A percentile compares a stretch with the other conserved stretches of the same genome.
phyloP scores from a whole-genome alignment of 2,888 invertebrate genomes.

The Dastarcus helophoroides region DNA sequence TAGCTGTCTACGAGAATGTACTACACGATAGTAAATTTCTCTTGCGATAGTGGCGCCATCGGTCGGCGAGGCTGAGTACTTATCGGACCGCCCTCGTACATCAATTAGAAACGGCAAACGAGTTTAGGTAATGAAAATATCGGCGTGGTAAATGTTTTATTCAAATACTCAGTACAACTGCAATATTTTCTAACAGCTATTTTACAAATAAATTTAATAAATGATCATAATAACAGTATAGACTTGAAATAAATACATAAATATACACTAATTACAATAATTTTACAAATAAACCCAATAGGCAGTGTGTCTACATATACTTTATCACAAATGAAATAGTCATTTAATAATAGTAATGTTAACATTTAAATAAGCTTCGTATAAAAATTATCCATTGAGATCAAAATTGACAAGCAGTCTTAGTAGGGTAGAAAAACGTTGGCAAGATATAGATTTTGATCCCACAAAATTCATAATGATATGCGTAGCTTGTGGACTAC shows the following conservation, averaged over 20 bases:
- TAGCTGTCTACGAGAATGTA: too few relatives aligned
- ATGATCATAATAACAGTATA: constrained; percentile 21
- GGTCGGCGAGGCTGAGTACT: too few relatives aligned
- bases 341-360: constrained; percentile 12
- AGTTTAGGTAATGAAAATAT: too few relatives aligned
- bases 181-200: constrained; percentile 37
- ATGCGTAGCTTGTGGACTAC: constrained; percentile 13
- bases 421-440: constrained; percentile 18
- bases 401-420: constrained; percentile 34
- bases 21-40: too few relatives aligned
- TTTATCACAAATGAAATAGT: constrained; percentile 15
- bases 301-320: constrained; percentile 14
- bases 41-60: too few relatives aligned
- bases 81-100: too few relatives aligned
- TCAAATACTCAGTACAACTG: constrained; percentile 34
- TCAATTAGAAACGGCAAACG: too few relatives aligned
- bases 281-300: constrained; percentile 11
- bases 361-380: constrained; percentile 15
- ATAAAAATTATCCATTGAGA: constrained; percentile 26
- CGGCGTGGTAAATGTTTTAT: constrained; percentile 25
- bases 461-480: constrained; percentile 24
- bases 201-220: constrained; percentile 30
- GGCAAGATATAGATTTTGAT: constrained; percentile 32
- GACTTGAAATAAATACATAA: constrained; percentile 35
- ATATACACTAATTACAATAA: constrained; percentile 13